Evolutionary conservation across 2,888 invertebrate species (phyloP), one percentile per base, ranked within the genome.

Genomic region (Agrochola litura): DNA sequence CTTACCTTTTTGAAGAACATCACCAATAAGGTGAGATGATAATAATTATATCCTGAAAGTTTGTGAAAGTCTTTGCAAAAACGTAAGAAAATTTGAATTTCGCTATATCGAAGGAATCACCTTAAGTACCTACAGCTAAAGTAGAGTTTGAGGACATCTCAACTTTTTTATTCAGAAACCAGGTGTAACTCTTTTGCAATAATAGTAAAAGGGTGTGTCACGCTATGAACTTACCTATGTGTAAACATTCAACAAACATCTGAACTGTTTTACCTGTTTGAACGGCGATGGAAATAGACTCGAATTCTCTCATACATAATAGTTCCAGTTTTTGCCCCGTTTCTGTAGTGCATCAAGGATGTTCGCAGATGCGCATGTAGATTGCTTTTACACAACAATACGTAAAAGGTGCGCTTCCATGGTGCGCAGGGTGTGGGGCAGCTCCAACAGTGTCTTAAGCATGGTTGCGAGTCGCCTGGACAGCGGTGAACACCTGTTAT

Each of bases 251-350:
- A 22, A 63, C 49, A 58, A 79, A 46, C 16, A 22, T 43, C 3
- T 43, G 46, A 46, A 61, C 74, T 64, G 43, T 78, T 6, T 1
- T 5, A 61, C 78, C 71, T 16, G 83, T 72, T 60, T 41, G 12
- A 6, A 41, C 30, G 14, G 30, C 43, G 66, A 70, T 63, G 63
- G 25, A 60, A 77, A 82, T 70, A 70, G 66, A 46, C n/a, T 58
- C 56, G 14, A 66, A 66, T 56, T 14, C 22, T 67, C 77, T 76
- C 65, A 52, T 30, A 46, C n/a, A 67, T 63, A 52, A 54, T 70
- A 61, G 30, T 30, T 65, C 30, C 16, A 30, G 46, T 49, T 67
- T 37, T 52, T 58, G 14, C n/a, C n/a, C n/a, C n/a, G n/a, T n/a
- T n/a, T n/a, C n/a, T n/a, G n/a, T n/a, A n/a, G n/a, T n/a, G n/a